phyloP scores from a whole-genome alignment of 1,140 invertebrate species.

The Drosophila tropicalis region DNA sequence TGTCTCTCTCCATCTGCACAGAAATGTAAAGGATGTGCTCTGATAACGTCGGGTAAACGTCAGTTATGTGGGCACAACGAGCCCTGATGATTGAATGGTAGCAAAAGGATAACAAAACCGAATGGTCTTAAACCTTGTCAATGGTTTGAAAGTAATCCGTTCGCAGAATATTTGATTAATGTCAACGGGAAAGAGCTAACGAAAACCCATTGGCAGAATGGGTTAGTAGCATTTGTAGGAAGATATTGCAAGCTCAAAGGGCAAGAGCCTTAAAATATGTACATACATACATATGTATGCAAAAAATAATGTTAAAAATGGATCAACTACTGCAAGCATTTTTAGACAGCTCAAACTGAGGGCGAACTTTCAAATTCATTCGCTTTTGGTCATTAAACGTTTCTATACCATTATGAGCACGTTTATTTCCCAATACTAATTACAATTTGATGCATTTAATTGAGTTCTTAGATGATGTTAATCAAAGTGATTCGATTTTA shows the following conservation, averaged over 20 bases:
- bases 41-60: conserved; percentile 53
- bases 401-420: not conserved
- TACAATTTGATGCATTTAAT: not conserved
- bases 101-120: conserved; percentile 55
- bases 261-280: too few species aligned
- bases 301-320: too few species aligned
- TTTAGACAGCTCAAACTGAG: too few species aligned
- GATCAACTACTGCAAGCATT: too few species aligned
- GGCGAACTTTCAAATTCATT: not conserved
- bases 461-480: not conserved
- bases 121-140: conserved; percentile 52
- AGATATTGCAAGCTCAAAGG: too few species aligned
- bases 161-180: conserved; percentile 73
- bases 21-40: conserved; percentile 30
- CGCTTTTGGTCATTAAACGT: not conserved
- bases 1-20: conserved; percentile 15
- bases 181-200: conserved; percentile 47
- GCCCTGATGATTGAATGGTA: conserved; percentile 68
- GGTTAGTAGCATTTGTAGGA: not conserved
- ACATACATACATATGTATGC: too few species aligned
- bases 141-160: conserved; percentile 65
- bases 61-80: conserved; percentile 61
- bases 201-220: not conserved
- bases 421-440: not conserved
- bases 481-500: not conserved